Evolutionary conservation across 2,888 invertebrate genomes (phyloP), one percentile per base, ranked within the genome.

Genomic region (Athalia circularis): DNA sequence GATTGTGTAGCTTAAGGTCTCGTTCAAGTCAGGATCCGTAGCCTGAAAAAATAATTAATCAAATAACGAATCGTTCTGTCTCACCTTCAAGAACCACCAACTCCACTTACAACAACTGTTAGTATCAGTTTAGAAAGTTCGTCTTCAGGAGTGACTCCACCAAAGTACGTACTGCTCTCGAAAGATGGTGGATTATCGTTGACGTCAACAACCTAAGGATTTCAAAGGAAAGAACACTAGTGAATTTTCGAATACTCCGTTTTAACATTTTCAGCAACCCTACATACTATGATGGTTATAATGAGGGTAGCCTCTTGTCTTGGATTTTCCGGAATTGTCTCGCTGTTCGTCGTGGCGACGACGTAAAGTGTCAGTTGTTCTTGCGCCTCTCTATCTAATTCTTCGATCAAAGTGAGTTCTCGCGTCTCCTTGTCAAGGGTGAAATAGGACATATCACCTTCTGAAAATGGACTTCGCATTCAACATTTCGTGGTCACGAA

Each of bases 141-240:
- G 83, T 92, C 92, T 0, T 87, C 85, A 0, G 89, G 88, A 1
- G 92, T 92, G 50, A 93, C 92, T 15, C 93, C 93, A 3, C 92
- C 92, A 0, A 91, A 91, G 90, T 92, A 93, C 3, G 91, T 77
- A 0, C 85, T 77, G n/a, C 88, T 85, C 5, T 85, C 86, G 87
- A 94, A 94, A 62, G 86, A 84, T 0, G 94, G 94, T 9, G 86
- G 70, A 65, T 92, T 91, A 64, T 94, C 93, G 82, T 94, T 92
- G 0, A 92, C 91, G 87, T 94, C 94, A 52, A 92, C 87, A 0
- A 94, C 93, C 94, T 94, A 82, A 64, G 79, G 81, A 45, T 57
- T 50, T 62, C 43, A 29, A n/a, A 11, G 13, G 13, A 11, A 59
- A 59, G n/a, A 77, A 77, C 78, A 80, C 13, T 45, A 5, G 29